phyloP scores from a whole-genome alignment of 2,113 vertebrate genomes.

The Mirza zaza region DNA sequence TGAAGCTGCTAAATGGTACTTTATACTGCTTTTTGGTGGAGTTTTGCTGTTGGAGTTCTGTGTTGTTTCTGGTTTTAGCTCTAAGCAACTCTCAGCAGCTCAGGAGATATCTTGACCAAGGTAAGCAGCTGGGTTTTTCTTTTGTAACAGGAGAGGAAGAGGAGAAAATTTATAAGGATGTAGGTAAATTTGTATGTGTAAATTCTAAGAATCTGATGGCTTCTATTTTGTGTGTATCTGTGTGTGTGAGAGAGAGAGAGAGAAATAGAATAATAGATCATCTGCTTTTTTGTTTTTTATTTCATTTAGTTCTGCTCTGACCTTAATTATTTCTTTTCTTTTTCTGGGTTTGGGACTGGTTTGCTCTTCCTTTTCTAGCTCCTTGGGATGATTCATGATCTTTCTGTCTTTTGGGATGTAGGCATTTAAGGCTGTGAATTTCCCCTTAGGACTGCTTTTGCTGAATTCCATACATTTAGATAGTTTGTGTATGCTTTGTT shows the following conservation, averaged over 20 bases:
- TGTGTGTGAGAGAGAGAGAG: no score
- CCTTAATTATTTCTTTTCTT: no score
- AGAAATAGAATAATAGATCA: neutral
- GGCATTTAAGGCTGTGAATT: no score
- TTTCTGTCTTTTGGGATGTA: no score
- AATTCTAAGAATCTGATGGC: neutral
- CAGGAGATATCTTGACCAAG: neutral
- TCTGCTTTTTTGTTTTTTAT: neutral
- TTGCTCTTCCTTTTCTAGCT: no score
- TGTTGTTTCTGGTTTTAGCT: neutral
- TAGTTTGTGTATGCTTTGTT: no score
- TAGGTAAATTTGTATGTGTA: neutral
- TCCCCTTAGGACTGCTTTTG: no score
- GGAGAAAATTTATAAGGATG: neutral
- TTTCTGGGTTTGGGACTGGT: no score
- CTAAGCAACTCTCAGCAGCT: neutral
- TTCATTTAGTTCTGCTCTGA: no score
- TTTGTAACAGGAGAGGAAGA: neutral
- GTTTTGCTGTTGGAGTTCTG: neutral
- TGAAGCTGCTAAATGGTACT: neutral
- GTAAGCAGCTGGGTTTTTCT: neutral
- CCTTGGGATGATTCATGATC: no score
- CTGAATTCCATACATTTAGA: no score
- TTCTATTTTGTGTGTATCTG: neutral
- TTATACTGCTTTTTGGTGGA: neutral